A percentile compares a stretch with the other conserved stretches of the same genome.
phyloP scores from a whole-genome alignment of 2,888 invertebrate species.

The Vesta saturnalis region DNA sequence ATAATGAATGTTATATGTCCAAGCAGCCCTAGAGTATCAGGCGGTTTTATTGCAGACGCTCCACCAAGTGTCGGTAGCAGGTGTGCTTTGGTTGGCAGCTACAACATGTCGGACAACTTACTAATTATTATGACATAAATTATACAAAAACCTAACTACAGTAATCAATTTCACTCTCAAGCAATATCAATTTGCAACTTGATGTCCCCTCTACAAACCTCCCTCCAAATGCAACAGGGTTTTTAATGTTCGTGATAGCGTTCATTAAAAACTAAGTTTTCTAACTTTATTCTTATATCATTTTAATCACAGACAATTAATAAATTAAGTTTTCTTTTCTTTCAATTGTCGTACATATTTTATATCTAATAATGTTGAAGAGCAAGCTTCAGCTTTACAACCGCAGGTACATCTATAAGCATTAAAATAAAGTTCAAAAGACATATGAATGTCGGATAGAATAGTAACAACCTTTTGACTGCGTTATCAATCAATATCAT shows the following conservation, averaged over 20 bases:
- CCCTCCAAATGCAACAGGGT: constrained; percentile 35
- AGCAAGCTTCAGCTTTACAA: no score
- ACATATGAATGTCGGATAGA: no score
- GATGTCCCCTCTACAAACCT: constrained; percentile 31
- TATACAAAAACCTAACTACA: constrained; percentile 57
- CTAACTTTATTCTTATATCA: constrained; percentile 38
- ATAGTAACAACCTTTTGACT: no score
- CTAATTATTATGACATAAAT: constrained; percentile 61
- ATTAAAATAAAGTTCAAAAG: no score
- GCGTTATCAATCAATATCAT: no score
- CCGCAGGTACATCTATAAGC: no score
- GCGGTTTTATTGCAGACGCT: constrained; percentile 43
- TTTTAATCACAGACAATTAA: constrained; percentile 41
- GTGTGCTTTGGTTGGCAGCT: constrained; percentile 49
- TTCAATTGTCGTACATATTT: no score
- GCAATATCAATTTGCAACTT: constrained; percentile 40
- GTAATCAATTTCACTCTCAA: constrained; percentile 55
- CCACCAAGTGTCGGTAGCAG: constrained; percentile 53
- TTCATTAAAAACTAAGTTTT: constrained; percentile 37
- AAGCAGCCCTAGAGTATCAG: constrained; percentile 33
- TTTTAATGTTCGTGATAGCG: constrained; percentile 36
- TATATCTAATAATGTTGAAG: no score
- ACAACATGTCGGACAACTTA: constrained; percentile 54
- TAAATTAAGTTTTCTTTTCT: constrained; percentile 26
- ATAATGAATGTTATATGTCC: constrained; percentile 46